Evolutionary conservation across 2,888 invertebrate species (phyloP).

Genomic region (Alcis repandata): DNA sequence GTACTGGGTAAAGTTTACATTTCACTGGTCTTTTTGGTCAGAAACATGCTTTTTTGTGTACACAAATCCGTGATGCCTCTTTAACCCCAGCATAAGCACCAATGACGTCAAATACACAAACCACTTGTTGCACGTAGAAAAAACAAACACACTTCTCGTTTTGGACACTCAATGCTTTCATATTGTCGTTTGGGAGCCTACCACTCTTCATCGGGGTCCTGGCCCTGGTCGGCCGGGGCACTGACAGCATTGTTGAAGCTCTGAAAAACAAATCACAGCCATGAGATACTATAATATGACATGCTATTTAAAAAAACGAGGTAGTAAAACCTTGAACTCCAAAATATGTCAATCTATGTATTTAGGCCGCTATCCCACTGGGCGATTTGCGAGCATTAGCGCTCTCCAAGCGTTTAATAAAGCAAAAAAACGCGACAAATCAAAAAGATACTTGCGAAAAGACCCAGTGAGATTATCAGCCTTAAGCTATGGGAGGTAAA

Average conservation of each 20-base stretch:
- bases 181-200: slow-evolving; percentile 64
- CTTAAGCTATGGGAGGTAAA: too few species aligned
- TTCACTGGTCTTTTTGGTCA: not conserved
- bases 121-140: slow-evolving; percentile 66
- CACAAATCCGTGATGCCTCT: slow-evolving; percentile 21
- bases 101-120: slow-evolving; percentile 65
- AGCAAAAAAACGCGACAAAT: too few species aligned
- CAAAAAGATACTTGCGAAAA: too few species aligned
- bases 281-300: too few species aligned
- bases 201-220: slow-evolving; percentile 87
- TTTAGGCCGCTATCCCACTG: too few species aligned
- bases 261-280: slow-evolving; percentile 59
- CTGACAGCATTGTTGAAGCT: slow-evolving; percentile 67
- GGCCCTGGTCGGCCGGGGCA: slow-evolving; percentile 62
- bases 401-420: too few species aligned
- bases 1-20: slow-evolving; percentile 7
- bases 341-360: too few species aligned
- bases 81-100: slow-evolving; percentile 67
- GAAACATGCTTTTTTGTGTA: slow-evolving; percentile 16
- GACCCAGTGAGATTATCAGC: too few species aligned
- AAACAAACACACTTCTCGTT: slow-evolving; percentile 39
- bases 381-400: too few species aligned
- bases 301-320: too few species aligned
- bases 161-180: slow-evolving; percentile 56
- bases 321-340: too few species aligned